These are phyloP conservation scores for Styela clava DNA, from an alignment of 23 tunicate species.

Conservation along the genomic window DNA sequence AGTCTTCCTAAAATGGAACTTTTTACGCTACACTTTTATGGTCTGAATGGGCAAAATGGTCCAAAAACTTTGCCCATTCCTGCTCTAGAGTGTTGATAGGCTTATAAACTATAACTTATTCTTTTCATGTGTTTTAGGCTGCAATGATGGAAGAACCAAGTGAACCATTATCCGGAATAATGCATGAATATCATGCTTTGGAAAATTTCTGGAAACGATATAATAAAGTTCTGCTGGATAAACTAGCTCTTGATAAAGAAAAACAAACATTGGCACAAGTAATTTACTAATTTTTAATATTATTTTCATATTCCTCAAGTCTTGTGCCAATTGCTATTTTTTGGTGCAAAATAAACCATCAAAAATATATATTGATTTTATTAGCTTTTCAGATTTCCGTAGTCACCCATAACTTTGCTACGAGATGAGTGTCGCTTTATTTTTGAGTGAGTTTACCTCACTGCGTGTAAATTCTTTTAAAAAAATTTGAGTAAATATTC, in stretches of 20 bases:
- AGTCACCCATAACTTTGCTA: not conserved
- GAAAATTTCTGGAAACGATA: slow-evolving; percentile 98
- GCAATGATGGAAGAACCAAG: slow-evolving; percentile 69
- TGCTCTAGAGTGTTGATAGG: too few species aligned
- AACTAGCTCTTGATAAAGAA: slow-evolving; percentile 89
- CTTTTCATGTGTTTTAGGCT: slow-evolving; percentile 29
- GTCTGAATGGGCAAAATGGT: too few species aligned
- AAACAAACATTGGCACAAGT: slow-evolving; percentile 68
- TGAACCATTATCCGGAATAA: slow-evolving; percentile 67
- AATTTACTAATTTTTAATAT: not conserved
- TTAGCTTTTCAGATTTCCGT: not conserved
- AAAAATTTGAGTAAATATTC: too few species aligned
- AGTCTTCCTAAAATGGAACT: too few species aligned
- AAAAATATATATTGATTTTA: not conserved
- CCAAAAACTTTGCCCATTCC: too few species aligned
- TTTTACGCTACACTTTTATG: too few species aligned
- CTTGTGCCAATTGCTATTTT: too few species aligned
- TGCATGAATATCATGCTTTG: slow-evolving; percentile 79
- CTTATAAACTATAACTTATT: too few species aligned
- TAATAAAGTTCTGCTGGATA: slow-evolving; percentile 88
- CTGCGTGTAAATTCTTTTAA: too few species aligned
- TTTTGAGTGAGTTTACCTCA: too few species aligned
- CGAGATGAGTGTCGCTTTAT: too few species aligned
- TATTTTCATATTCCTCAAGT: not conserved
- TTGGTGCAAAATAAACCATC: not conserved